phyloP scores from a whole-genome alignment of 2,797 vertebrate species.

The Kryptopterus vitreolus region DNA sequence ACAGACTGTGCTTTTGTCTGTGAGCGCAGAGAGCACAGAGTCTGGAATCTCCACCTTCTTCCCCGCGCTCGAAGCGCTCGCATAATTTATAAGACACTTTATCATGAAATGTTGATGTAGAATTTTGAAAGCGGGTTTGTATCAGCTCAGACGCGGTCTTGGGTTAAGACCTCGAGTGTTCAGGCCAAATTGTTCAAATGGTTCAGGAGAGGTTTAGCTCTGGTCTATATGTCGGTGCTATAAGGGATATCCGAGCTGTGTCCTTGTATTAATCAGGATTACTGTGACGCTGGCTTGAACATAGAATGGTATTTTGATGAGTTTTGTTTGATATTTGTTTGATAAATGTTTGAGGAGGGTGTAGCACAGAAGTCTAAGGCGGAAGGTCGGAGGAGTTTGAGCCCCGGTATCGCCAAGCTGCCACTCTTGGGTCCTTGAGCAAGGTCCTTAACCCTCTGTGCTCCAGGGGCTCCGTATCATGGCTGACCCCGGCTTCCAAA shows the following conservation, averaged over 20 bases:
- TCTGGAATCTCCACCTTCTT: conserved; percentile 61
- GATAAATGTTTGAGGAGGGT: too few relatives aligned
- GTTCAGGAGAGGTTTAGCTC: conserved; percentile 68
- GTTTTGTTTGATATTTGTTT: too few relatives aligned
- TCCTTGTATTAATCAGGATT: conserved; percentile 58
- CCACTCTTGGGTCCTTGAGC: too few relatives aligned
- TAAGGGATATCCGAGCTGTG: conserved; percentile 55
- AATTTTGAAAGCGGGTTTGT: conserved; percentile 68
- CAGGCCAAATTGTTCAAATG: conserved; percentile 65
- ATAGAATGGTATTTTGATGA: too few relatives aligned
- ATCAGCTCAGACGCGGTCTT: background rate
- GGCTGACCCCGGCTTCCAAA: too few relatives aligned
- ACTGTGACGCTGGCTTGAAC: too few relatives aligned
- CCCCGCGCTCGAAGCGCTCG: conserved; percentile 63
- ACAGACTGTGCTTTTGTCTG: conserved; percentile 46
- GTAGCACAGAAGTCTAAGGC: too few relatives aligned
- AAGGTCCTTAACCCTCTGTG: too few relatives aligned
- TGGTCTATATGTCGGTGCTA: conserved; percentile 52
- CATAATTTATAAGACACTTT: conserved; percentile 76
- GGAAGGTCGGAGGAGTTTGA: too few relatives aligned
- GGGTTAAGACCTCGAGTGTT: conserved; percentile 40
- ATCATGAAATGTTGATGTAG: conserved; percentile 74
- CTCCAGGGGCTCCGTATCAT: too few relatives aligned
- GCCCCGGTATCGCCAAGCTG: too few relatives aligned
- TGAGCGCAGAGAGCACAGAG: conserved; percentile 38